These are phyloP conservation scores for Dicaeum eximium DNA, from an alignment of 2,113 vertebrate genomes.

Conservation along the genomic window DNA sequence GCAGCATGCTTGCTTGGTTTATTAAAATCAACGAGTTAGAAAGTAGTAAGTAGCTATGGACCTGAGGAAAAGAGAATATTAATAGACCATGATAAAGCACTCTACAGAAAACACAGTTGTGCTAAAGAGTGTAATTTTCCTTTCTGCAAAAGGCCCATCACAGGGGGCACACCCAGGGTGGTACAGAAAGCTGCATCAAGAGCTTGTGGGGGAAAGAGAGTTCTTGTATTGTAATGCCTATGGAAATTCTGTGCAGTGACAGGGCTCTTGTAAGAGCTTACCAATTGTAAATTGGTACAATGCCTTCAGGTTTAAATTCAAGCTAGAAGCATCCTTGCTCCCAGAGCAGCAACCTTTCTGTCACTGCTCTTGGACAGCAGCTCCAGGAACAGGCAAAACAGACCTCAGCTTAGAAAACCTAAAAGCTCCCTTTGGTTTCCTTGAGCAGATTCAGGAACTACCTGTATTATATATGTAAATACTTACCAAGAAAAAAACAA, in stretches of 20 bases:
- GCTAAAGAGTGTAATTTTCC: background rate
- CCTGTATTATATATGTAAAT: background rate
- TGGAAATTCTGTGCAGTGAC: background rate
- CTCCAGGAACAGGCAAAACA: background rate
- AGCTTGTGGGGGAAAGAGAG: background rate
- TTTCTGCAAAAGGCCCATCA: background rate
- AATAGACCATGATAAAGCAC: background rate
- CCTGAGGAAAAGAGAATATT: background rate
- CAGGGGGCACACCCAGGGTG: background rate
- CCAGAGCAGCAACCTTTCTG: background rate
- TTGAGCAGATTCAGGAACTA: background rate
- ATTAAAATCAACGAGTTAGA: conserved; percentile 38
- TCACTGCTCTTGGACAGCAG: background rate
- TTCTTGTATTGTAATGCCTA: background rate
- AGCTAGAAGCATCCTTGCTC: background rate
- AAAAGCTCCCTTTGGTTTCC: background rate
- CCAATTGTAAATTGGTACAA: background rate
- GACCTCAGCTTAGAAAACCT: background rate
- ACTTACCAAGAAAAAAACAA: background rate
- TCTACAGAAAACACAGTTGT: background rate
- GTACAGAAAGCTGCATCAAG: background rate
- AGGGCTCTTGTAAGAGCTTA: background rate
- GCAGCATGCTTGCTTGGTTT: background rate
- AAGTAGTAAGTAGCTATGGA: background rate
- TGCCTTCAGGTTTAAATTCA: background rate